A percentile compares a stretch with the other conserved stretches of the same genome.
phyloP scores from a whole-genome alignment of 2,888 invertebrate species.

The Lycaena phlaeas region DNA sequence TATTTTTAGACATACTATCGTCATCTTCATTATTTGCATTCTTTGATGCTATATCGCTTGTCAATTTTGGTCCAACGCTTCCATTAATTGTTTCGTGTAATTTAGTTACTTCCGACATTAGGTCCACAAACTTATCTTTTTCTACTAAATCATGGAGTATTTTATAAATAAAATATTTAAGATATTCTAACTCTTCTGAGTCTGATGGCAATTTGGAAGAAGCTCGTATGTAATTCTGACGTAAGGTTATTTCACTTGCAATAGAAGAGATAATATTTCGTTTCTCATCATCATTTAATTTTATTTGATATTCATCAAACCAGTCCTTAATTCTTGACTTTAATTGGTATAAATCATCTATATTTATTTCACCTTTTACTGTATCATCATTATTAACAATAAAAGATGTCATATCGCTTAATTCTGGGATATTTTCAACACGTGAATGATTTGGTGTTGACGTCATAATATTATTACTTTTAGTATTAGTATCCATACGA shows the following conservation, averaged over 20 bases:
- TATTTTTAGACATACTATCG: not conserved
- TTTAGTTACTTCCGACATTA: not conserved
- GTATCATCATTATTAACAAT: not conserved
- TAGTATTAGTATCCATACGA: too few relatives aligned
- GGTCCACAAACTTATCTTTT: not conserved
- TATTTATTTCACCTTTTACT: not conserved
- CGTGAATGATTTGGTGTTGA: not conserved
- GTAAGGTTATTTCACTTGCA: not conserved
- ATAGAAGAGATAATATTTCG: not conserved
- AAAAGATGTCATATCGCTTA: not conserved
- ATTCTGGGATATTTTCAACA: not conserved
- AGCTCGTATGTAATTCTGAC: not conserved
- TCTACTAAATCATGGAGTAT: not conserved
- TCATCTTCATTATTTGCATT: not conserved
- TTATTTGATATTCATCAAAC: not conserved
- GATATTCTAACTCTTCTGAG: conserved; percentile 24
- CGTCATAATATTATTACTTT: not conserved
- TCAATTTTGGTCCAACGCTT: not conserved
- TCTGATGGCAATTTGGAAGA: conserved; percentile 23
- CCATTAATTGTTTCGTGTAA: not conserved
- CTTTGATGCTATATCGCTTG: not conserved
- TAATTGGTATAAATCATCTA: not conserved
- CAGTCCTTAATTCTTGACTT: not conserved
- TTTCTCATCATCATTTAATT: not conserved
- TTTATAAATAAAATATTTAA: conserved; percentile 1